phyloP scores from a whole-genome alignment of 92 coral and sea anemone genomes.

The Phenganax marumi region DNA sequence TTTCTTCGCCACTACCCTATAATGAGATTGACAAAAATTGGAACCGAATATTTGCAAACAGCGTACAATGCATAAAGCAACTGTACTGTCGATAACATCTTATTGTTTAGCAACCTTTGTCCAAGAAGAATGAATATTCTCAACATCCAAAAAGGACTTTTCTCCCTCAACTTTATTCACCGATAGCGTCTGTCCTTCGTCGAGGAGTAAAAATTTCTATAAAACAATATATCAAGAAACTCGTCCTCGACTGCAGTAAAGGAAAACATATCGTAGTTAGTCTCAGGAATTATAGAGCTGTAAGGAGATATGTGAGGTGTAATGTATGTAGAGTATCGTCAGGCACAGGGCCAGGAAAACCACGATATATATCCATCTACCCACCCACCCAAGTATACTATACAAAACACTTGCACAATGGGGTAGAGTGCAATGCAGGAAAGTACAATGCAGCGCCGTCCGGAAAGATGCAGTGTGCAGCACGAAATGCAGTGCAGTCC shows the following conservation, averaged over 20 bases:
- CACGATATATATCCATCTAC: too few relatives aligned
- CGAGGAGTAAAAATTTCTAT: conserved; percentile 70
- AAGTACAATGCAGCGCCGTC: too few relatives aligned
- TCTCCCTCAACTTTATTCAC: conserved; percentile 49
- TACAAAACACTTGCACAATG: too few relatives aligned
- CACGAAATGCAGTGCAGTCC: too few relatives aligned
- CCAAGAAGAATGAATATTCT: conserved; percentile 60
- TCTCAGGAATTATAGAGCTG: too few relatives aligned
- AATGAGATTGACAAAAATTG: neutral
- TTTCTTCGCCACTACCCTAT: conserved; percentile 53
- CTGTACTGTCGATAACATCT: neutral
- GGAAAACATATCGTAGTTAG: too few relatives aligned
- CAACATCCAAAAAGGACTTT: conserved; percentile 47
- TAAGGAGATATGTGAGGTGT: too few relatives aligned
- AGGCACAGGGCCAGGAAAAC: too few relatives aligned
- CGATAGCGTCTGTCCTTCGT: conserved; percentile 46
- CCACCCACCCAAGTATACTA: too few relatives aligned
- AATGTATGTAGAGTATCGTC: too few relatives aligned
- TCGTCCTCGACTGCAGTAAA: neutral
- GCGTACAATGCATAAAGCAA: neutral
- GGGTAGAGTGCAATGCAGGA: too few relatives aligned
- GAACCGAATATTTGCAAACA: neutral
- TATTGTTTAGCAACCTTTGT: conserved; percentile 46
- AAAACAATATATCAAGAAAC: neutral
- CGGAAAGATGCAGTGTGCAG: too few relatives aligned